Conservation (phyloP, 1,140 invertebrate species). For the Heliconius nattereri region DNA sequence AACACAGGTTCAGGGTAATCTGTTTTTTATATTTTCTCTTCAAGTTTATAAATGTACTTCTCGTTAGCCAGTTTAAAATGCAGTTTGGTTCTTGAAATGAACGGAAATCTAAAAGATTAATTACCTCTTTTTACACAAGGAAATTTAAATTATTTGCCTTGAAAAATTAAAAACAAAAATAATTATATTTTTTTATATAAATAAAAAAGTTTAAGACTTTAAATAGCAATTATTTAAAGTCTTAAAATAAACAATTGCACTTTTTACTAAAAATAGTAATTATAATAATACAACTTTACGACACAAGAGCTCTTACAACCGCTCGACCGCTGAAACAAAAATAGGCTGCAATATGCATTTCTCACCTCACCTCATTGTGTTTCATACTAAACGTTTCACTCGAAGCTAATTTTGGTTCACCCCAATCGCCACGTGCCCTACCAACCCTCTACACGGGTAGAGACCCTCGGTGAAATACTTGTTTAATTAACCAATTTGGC, state of each 20-base stretch:
- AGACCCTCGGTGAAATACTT: not conserved
- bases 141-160: too few species aligned
- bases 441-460: not conserved
- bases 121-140: too few species aligned
- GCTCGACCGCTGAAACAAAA: not conserved
- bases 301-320: not conserved
- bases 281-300: not conserved
- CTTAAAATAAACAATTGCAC: too few species aligned
- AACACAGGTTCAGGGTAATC: too few species aligned
- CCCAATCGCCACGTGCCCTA: not conserved
- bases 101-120: too few species aligned
- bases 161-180: too few species aligned
- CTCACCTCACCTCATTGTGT: slow-evolving; percentile 2
- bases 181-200: too few species aligned
- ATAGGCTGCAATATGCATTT: not conserved
- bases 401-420: slow-evolving; percentile 3
- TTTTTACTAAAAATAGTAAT: not conserved
- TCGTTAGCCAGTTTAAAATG: not conserved
- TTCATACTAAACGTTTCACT: slow-evolving; percentile 1
- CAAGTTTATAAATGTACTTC: not conserved
- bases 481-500: slow-evolving; percentile 5
- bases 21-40: too few species aligned
- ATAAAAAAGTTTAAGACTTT: too few species aligned
- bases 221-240: too few species aligned
- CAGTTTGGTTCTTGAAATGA: not conserved